Conservation (phyloP, 2,113 vertebrate species). For the Cebidichthys violaceus region DNA sequence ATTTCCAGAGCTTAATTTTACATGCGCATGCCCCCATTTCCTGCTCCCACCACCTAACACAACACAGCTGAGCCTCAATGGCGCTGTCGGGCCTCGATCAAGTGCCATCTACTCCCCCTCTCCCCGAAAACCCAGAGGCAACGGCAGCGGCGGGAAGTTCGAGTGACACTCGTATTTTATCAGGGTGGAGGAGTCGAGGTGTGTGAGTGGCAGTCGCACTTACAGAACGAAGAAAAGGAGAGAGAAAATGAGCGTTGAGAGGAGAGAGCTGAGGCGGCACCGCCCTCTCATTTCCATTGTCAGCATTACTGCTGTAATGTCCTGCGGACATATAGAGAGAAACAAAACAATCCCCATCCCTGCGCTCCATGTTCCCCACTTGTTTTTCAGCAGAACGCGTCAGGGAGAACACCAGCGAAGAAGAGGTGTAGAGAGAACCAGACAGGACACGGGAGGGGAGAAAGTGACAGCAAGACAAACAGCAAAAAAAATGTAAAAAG, state of each 20-base stretch:
- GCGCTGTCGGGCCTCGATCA: background rate
- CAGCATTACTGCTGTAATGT: conserved; percentile 40
- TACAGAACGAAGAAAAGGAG: conserved; percentile 10
- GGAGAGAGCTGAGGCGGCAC: conserved; percentile 10
- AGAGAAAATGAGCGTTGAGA: conserved; percentile 15
- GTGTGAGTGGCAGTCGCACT: conserved; percentile 46
- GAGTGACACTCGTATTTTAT: conserved; percentile 1
- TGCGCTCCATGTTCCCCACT: background rate
- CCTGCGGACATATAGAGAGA: conserved; percentile 32
- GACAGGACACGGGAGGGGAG: conserved; percentile 1
- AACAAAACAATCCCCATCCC: conserved; percentile 40
- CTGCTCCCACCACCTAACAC: background rate
- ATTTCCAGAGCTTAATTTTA: background rate
- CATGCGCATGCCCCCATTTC: background rate
- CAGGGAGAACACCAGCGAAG: conserved; percentile 13
- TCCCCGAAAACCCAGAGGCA: conserved; percentile 32
- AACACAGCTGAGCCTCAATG: background rate
- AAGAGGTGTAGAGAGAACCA: conserved; percentile 6
- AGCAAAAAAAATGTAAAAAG: background rate
- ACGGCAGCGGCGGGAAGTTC: background rate
- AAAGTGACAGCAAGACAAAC: conserved; percentile 49
- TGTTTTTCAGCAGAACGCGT: conserved; percentile 29
- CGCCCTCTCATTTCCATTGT: conserved; percentile 37
- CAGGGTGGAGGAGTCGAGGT: conserved; percentile 13
- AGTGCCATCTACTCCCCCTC: conserved; percentile 6